Conservation (phyloP, 2,888 invertebrate genomes). For the Brachyptera putata region DNA sequence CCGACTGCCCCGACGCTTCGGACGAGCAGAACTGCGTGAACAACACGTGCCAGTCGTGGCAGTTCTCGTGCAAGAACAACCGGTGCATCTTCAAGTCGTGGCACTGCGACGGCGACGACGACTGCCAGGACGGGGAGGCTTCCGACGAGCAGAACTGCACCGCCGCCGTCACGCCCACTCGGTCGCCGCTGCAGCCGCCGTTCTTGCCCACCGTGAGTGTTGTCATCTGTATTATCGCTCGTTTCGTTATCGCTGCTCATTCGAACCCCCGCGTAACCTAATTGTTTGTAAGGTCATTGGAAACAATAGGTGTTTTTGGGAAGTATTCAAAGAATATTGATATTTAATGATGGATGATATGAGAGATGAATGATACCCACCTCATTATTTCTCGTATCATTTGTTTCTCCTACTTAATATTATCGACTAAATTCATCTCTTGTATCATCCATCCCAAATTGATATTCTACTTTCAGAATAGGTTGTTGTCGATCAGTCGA, state of each 20-base stretch:
- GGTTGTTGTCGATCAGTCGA: too few relatives aligned
- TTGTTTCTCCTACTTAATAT: too few relatives aligned
- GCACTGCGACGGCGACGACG: constrained; percentile 76
- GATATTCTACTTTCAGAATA: too few relatives aligned
- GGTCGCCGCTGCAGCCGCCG: constrained; percentile 41
- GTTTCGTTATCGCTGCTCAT: too few relatives aligned
- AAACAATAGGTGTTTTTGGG: too few relatives aligned
- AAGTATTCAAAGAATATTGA: too few relatives aligned
- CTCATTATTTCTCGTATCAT: too few relatives aligned
- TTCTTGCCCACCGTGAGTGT: constrained; percentile 36
- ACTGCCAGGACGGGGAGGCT: constrained; percentile 63
- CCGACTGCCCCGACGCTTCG: constrained; percentile 47
- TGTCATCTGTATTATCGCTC: too few relatives aligned
- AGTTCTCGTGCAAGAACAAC: constrained; percentile 35
- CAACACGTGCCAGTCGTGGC: constrained; percentile 41
- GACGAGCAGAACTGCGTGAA: constrained; percentile 47
- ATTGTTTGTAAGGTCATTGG: background rate
- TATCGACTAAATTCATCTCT: too few relatives aligned
- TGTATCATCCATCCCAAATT: too few relatives aligned
- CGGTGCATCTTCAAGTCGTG: constrained; percentile 56
- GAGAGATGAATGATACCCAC: too few relatives aligned
- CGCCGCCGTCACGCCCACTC: constrained; percentile 47
- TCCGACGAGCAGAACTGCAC: constrained; percentile 71
- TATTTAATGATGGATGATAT: too few relatives aligned
- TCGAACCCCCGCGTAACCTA: background rate